Base-by-base conservation (phyloP, 2,797 vertebrate species). In the Crocidura indochinensis region DNA sequence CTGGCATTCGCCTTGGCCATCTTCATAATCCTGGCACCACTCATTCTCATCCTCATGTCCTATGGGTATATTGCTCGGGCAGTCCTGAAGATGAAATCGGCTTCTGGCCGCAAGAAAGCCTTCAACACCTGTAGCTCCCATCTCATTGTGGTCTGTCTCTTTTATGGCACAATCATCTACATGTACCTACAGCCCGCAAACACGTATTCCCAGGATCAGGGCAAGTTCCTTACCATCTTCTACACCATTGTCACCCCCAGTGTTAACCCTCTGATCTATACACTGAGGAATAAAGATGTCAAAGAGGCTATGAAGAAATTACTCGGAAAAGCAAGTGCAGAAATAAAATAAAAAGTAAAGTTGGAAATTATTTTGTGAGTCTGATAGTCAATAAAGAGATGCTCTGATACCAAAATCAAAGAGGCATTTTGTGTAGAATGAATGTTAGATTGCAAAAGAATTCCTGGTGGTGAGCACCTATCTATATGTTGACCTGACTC, bases 201-300 rank as follows among this genome's bases (percentile, higher is more conserved):
- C 67, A 65, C 93, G 7, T 94, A 87, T 7, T 94, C 96, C 49
- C 95, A 96, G 62, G 94, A 95, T 74, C 96, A 93, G 80, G 95
- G 95, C 44, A 96, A 96, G 73, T 96, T 96, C 69, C 94, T 95
- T 44, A 96, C 95, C 20, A 95, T 95, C 20, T 94, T 96, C 77
- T 96, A 96, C 38, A 95, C 96, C 19, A 95, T 95, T 9, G 84
- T 95, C 47, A 96, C 94, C 6, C 96, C 95, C 44, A 95, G 93
- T 12, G 88, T 94, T 24, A 96, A 96, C 65, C 96, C 95, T 60
- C 60, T 96, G 20, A 94, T 96, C 49, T 95, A 96, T 12, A 95
- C 95, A 1, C 77, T 96, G n/a, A 94, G 96, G 44, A 96, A 95
- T 87, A 96, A 93, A 75, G 94, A 94, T 1, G 49, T 96, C 2